Evolutionary conservation across 2,797 vertebrate genomes (phyloP).

Genomic region (Acanthis flammea): DNA sequence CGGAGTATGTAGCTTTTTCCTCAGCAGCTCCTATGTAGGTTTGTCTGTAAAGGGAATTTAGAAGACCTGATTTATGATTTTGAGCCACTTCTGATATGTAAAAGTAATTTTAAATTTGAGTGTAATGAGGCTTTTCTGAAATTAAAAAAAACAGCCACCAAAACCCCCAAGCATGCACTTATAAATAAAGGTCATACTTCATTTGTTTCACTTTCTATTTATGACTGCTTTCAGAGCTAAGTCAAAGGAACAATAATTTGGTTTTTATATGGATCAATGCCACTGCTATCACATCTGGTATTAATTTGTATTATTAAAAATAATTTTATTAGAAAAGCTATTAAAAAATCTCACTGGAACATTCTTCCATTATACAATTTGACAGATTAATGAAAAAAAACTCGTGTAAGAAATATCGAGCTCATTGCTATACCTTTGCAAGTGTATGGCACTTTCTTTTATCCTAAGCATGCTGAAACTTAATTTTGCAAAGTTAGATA

Average conservation of each 20-base stretch:
- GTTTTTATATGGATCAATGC: constrained; percentile 19
- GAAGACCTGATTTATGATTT: background rate
- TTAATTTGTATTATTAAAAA: background rate
- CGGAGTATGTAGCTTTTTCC: constrained; percentile 82
- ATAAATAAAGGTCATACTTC: background rate
- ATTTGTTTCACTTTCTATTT: constrained; percentile 9
- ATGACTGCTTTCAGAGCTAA: background rate
- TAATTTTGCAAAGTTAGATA: background rate
- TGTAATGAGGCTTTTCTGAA: constrained; percentile 10
- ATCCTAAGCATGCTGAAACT: background rate
- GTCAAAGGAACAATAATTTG: background rate
- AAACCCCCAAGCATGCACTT: background rate
- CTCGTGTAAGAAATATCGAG: background rate
- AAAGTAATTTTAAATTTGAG: constrained; percentile 1
- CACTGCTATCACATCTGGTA: background rate
- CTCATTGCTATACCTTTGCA: background rate
- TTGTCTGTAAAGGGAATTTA: background rate
- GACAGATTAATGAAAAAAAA: background rate
- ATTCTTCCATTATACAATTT: background rate
- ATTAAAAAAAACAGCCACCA: background rate
- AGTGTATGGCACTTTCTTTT: background rate
- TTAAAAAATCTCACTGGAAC: background rate
- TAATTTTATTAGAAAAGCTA: background rate
- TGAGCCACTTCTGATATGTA: background rate
- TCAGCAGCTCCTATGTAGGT: background rate